Evolutionary conservation across 2,888 invertebrate genomes (phyloP), one percentile per base, ranked within the genome.

Genomic region (Pharmacophagus antenor): DNA sequence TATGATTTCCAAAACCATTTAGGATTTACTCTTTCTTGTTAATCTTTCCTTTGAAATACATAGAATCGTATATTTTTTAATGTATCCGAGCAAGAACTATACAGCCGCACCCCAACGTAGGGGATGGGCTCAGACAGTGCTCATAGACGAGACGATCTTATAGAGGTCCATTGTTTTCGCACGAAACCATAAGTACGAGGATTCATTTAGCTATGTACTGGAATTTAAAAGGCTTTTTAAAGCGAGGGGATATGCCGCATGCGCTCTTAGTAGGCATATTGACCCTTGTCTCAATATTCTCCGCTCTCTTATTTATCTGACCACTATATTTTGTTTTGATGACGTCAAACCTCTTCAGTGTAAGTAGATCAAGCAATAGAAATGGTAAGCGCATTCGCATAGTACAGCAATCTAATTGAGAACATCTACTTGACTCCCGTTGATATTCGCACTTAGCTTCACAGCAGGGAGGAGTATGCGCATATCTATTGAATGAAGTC

Each of bases 371-470:
- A 46, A 52, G 51, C 46, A 51, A 58, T 51, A 37, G 31, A 50
- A 42, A 27, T 57, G 23, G 41, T 58, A 44, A 27, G 25, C 46
- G 52, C 47, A 58, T 47, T 53, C 41, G 17, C n/a, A 18, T 56
- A 25, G 56, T 47, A 54, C 25, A 42, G 48, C 54, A 49, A 58
- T 58, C 47, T 47, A 52, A 58, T 58, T 54, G 46, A 25, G 42
- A 20, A n/a, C 42, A 20, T n/a, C 53, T 54, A 59, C 49, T 54
- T 54, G 44, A 54, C 25, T 54, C 58, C 58, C 44, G 58, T 54
- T 59, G 54, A 44, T 53, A 53, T 23, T 23, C 42, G 54, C 58
- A 59, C 48, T 59, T 49, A 59, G 54, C 21, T 17, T 27, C 53
- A 20, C 58, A 25, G 49, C 49, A 18, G 53, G 58, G 54, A 47